Percentiles rank a stretch among this genome's conserved stretches.
Evolutionary conservation across 2,888 invertebrate species (phyloP).

Genomic region (Ichneumoninae sp.): DNA sequence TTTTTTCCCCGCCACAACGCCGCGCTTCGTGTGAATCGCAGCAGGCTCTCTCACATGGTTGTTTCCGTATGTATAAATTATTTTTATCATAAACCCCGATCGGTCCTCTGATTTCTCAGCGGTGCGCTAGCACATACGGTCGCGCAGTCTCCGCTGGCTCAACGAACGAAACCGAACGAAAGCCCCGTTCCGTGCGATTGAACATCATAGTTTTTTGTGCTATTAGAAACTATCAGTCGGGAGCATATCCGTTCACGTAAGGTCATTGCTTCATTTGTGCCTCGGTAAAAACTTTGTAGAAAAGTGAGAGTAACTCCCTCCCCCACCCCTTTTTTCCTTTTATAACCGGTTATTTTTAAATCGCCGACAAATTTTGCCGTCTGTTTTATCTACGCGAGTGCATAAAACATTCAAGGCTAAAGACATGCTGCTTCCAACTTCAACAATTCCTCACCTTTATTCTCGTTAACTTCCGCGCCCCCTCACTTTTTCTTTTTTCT

Average conservation of each 20-base stretch:
- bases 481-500: neutral
- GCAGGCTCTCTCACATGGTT: constrained; percentile 63
- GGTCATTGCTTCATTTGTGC: constrained; percentile 2
- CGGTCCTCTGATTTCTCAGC: constrained; percentile 49
- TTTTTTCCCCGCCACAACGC: constrained; percentile 57
- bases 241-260: constrained; percentile 43
- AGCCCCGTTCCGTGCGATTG: neutral
- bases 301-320: neutral
- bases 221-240: constrained; percentile 6
- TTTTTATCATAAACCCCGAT: constrained; percentile 72
- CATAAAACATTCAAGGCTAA: constrained; percentile 32
- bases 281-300: constrained; percentile 21
- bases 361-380: constrained; percentile 68
- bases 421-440: constrained; percentile 13
- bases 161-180: neutral
- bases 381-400: constrained; percentile 36
- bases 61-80: constrained; percentile 73
- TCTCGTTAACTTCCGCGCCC: neutral
- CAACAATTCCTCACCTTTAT: constrained; percentile 9
- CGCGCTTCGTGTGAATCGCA: constrained; percentile 47
- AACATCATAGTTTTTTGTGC: constrained; percentile 7
- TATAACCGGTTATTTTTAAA: constrained; percentile 77
- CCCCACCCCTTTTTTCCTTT: constrained; percentile 59
- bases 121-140: constrained; percentile 45
- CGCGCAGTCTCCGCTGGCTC: neutral